Evolutionary conservation across 2,888 invertebrate genomes (phyloP).

Genomic region (Pecten maximus): DNA sequence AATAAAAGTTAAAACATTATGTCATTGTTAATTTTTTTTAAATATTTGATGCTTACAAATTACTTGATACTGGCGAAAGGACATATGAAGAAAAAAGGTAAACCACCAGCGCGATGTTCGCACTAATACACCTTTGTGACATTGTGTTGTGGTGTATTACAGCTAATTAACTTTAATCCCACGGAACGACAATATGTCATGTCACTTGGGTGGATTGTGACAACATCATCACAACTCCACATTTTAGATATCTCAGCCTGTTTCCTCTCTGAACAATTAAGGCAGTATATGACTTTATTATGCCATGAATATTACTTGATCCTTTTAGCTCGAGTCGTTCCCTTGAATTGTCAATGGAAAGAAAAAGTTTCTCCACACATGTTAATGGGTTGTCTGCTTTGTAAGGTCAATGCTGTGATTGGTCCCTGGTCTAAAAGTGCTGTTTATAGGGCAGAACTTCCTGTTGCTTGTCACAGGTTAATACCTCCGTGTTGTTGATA

Average conservation of each 20-base stretch:
- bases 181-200: background rate
- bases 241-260: background rate
- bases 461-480: background rate
- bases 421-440: conserved; percentile 7
- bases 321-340: background rate
- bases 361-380: background rate
- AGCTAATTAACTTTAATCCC: background rate
- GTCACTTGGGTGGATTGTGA: background rate
- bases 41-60: too few species aligned
- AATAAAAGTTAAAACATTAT: too few species aligned
- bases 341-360: background rate
- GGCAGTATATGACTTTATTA: background rate
- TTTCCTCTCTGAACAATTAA: background rate
- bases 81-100: background rate
- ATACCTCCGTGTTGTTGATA: conserved; percentile 23
- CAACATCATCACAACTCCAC: background rate
- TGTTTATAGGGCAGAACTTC: background rate
- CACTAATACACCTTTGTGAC: background rate
- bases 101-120: too few species aligned
- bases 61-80: background rate
- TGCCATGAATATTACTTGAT: conserved; percentile 1
- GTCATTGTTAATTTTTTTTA: too few species aligned
- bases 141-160: background rate
- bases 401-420: conserved; percentile 26
- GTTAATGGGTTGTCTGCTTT: background rate